Conservation (phyloP, 2,113 vertebrate genomes). For the Eidolon helvum region DNA sequence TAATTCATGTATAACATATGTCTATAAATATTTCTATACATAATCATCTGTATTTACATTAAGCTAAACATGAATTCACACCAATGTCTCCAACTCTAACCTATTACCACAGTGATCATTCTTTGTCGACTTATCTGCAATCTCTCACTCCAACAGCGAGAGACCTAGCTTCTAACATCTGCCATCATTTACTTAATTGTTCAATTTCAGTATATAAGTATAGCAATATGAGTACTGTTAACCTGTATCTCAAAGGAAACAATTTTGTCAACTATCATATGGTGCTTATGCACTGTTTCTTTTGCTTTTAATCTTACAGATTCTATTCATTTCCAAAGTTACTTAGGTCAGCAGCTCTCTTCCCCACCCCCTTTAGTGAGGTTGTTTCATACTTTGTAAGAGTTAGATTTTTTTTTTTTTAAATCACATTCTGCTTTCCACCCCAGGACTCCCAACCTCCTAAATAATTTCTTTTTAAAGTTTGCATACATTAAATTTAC, state of each 20-base stretch:
- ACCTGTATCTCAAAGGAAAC: not conserved
- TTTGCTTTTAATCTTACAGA: not conserved
- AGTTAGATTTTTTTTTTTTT: not conserved
- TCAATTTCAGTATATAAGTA: not conserved
- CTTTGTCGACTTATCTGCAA: not conserved
- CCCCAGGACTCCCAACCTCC: not conserved
- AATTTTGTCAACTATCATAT: not conserved
- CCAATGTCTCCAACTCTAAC: not conserved
- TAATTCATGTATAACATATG: not conserved
- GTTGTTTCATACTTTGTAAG: not conserved
- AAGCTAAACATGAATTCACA: not conserved
- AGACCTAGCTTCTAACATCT: not conserved
- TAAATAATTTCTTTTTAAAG: not conserved
- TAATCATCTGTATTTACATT: not conserved
- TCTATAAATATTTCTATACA: not conserved
- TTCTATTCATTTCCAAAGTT: not conserved
- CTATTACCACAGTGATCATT: not conserved
- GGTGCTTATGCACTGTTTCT: not conserved
- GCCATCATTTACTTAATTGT: not conserved
- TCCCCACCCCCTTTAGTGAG: not conserved
- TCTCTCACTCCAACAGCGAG: not conserved
- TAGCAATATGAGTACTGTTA: not conserved
- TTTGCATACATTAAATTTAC: not conserved
- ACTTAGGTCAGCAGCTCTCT: not conserved
- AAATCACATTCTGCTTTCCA: not conserved